These are phyloP conservation scores for Unio delphinus DNA, from an alignment of 2,888 invertebrate species.

Conservation along the genomic window DNA sequence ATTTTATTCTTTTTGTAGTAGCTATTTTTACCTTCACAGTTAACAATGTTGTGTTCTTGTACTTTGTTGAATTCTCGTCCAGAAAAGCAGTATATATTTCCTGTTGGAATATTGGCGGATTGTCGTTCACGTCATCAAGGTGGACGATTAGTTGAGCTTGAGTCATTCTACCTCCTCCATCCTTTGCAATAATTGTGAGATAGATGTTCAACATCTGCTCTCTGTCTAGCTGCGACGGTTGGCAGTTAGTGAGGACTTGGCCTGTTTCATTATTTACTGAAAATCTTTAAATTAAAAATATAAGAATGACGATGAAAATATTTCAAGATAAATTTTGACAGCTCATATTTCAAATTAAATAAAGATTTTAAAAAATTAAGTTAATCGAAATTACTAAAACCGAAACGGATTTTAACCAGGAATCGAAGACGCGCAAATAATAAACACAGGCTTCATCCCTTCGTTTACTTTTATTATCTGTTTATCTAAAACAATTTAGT, in stretches of 20 bases:
- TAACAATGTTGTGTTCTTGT: background rate
- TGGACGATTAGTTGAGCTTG: constrained; percentile 19
- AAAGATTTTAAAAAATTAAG: too few species aligned
- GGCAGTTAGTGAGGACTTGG: constrained; percentile 10
- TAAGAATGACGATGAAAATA: too few species aligned
- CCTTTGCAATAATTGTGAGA: constrained; percentile 27
- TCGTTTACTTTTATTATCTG: too few species aligned
- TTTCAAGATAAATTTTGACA: too few species aligned
- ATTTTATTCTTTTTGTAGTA: too few species aligned
- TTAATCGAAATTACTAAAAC: too few species aligned
- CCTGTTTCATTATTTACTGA: constrained; percentile 12
- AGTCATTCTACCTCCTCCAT: constrained; percentile 20
- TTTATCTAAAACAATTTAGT: too few species aligned
- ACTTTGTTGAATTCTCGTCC: constrained; percentile 12
- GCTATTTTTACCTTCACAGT: too few species aligned
- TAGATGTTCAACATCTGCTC: constrained; percentile 19
- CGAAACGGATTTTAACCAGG: too few species aligned
- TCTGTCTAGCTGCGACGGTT: constrained; percentile 15
- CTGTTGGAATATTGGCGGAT: constrained; percentile 11
- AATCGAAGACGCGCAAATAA: too few species aligned
- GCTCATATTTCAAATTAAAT: too few species aligned
- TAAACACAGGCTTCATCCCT: too few species aligned
- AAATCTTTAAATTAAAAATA: constrained; percentile 13
- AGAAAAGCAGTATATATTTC: constrained; percentile 11
- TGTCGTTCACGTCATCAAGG: constrained; percentile 16